Evolutionary conservation across 2,888 invertebrate species (phyloP), one percentile per base, ranked within the genome.

Genomic region (Torymus aiolomorphi): DNA sequence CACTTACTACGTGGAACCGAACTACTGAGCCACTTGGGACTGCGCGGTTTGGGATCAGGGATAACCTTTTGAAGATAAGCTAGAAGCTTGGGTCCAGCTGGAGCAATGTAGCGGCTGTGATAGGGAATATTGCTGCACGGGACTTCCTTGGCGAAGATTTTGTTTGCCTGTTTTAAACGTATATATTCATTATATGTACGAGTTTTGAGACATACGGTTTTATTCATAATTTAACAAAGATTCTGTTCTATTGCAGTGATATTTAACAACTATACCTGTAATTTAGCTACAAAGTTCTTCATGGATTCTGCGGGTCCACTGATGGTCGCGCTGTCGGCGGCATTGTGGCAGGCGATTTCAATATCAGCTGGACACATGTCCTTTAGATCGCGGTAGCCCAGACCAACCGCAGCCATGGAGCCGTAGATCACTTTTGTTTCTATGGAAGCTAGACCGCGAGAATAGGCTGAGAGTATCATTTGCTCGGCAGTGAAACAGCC

Each of bases 81-180:
- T 1, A 94, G 88, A 59, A 97, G 92, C 59, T 91, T 93, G 0
- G 95, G 94, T 20, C 95, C 95, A 82, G 95, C 94, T 59, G 93
- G 92, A 2, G 93, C 92, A 85, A 98, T 96, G 85, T 96, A 96
- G 75, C 94, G 93, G 79, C 97, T 97, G 88, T 98, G 97, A 87
- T 97, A 98, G 0, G 98, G 96, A 84, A 97, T 96, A 86, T 97
- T 96, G 72, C 96, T 94, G 86, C 96, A 96, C 31, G 96, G 94
- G 0, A 98, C 97, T 86, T 96, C 94, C 82, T 94, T 94, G 0
- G 96, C 96, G 86, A 97, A 97, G 65, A 96, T 92, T 0, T 94
- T 95, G 84, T 96, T 93, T 0, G 92, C 92, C 81, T 94, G 92
- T 14, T n/a, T 57, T 49, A 56, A 56, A 18, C 5, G 2, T 24